Base-by-base conservation (phyloP, 2,888 invertebrate genomes). In the Nomada fabriciana region DNA sequence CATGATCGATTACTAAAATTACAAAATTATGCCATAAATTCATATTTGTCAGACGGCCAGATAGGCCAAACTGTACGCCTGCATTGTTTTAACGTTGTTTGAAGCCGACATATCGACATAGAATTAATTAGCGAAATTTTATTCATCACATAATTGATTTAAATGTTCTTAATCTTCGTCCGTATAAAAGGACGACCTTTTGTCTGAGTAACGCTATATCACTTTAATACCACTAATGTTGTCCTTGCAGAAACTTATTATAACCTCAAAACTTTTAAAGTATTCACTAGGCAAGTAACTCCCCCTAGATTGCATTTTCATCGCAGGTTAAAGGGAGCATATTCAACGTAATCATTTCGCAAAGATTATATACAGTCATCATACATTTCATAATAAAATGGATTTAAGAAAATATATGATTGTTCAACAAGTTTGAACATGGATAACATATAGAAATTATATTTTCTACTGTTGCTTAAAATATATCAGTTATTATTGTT, bases 1-100 rank as follows among this genome's bases (percentile, higher is more conserved):
- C 98, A 98, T 97, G 94, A 95, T 96, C 85, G 82, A 84, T 82
- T 81, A 76, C 78, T 82, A 83, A 85, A 89, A 84, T 89, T 86
- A 90, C 76, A 86, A 90, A 82, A 88, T 85, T 87, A 89, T 90
- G 71, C 80, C 90, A 89, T 80, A 88, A 84, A 91, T 88, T 89
- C 88, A 87, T 92, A 90, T 92, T 93, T 90, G 94, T 94, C 94
- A 94, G 90, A 94, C 93, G 88, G 91, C 91, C 91, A 90, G 87
- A 86, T 87, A 87, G 89, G 91, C 90, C 90, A 91, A 87, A 87
- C 91, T 90, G 88, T 90, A 86, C 90, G 88, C 88, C 92, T 92
- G 91, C 91, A 91, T 91, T 91, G 90, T 89, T 86, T 89, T 89
- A 78, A 90, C 84, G 88, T 87, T 89, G 88, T 85, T 91, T 86